Evolutionary conservation across 2,113 vertebrate genomes (phyloP).

Genomic region (Neoarius graeffei): DNA sequence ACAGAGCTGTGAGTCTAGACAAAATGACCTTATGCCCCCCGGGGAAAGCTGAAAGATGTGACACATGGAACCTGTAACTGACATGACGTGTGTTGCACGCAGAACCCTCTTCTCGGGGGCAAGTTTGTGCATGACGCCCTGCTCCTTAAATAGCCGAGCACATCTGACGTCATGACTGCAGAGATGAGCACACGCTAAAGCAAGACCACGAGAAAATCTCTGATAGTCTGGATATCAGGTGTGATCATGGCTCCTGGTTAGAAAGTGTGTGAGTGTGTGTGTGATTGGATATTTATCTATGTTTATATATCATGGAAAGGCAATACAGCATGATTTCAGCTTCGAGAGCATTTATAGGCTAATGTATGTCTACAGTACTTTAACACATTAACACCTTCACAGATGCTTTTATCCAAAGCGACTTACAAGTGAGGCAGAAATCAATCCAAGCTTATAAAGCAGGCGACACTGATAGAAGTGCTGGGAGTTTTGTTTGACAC

Average conservation of each 20-base stretch:
- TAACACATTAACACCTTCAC: not conserved
- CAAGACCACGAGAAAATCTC: not conserved
- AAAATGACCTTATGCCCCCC: conserved; percentile 8
- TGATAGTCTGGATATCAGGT: not conserved
- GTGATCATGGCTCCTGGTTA: not conserved
- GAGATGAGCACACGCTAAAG: not conserved
- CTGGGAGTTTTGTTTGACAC: not conserved
- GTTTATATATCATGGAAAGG: not conserved
- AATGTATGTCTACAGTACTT: not conserved
- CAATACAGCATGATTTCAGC: not conserved
- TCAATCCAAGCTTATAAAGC: not conserved
- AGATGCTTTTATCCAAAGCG: not conserved
- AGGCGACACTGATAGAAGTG: not conserved
- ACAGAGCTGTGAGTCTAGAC: not conserved
- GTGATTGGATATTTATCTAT: not conserved
- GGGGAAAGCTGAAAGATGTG: conserved; percentile 21
- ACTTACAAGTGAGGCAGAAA: not conserved
- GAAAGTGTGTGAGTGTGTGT: not conserved
- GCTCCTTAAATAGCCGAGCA: conserved; percentile 30
- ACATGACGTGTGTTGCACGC: not conserved
- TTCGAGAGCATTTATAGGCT: not conserved
- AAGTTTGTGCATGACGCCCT: conserved; percentile 21
- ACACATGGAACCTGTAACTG: conserved; percentile 63
- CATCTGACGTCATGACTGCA: conserved; percentile 21
- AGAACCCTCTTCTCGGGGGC: conserved; percentile 15